Evolutionary conservation across 2,113 vertebrate species (phyloP), one percentile per base, ranked within the genome.

Genomic region (Brachyhypopomus occidentalis): DNA sequence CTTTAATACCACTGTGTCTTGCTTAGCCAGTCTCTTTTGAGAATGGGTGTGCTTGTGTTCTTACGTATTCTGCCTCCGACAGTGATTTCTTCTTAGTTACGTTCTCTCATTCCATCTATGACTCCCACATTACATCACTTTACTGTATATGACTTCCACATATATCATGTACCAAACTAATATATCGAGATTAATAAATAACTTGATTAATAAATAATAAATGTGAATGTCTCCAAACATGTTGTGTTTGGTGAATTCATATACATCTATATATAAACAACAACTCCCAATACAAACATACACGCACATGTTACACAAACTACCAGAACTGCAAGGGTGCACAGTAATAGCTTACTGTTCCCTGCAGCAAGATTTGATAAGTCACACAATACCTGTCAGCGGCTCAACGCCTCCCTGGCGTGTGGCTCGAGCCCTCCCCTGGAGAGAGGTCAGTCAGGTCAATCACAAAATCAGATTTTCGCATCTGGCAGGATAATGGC

Each of bases 391-490:
- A 89, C 79, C 79, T 55, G 84, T 78, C 67, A 60, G 64, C 70
- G 79, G 77, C 77, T 83, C 88, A 88, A 86, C 84, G 7, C 78
- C 58, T 41, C 11, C 11, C 66, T 66, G 84, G 59, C 64, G 48
- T 76, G 81, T 38, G 36, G 62, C 84, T 84, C 38, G 64, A 84
- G 85, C 27, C 60, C n/a, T 78, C 62, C 64, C 58, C 7, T 27
- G 45, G 11, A 75, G 87, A 84, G 86, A 82, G 82, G 76, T 81
- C 88, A 83, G 83, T 84, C 75, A 77, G 89, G 87, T 90, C 89
- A 90, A 58, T 34, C 81, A 41, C n/a, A 6, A 79, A 86, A 88
- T 89, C 83, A 89, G 88, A 87, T 89, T 69, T 78, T 81, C 83
- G 77, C 77, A 72, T 79, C 79, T 70, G 84, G 87, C 82, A 83